These are phyloP conservation scores for Dicentrarchus labrax DNA, from an alignment of 2,113 vertebrate genomes.

Conservation along the genomic window DNA sequence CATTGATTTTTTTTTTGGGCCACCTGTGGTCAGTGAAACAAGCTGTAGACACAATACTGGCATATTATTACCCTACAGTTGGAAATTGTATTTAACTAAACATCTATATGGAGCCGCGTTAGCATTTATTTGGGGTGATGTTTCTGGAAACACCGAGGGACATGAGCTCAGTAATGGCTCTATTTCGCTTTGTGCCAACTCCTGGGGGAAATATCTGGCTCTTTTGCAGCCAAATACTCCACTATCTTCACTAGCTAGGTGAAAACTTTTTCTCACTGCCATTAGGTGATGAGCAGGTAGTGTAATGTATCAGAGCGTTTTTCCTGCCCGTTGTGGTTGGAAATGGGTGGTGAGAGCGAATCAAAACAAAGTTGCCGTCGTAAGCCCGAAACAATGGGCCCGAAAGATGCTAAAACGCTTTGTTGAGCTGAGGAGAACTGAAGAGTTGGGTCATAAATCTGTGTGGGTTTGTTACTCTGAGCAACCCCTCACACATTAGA, in stretches of 20 bases:
- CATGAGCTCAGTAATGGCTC: background rate
- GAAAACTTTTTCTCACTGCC: background rate
- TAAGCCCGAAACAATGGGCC: background rate
- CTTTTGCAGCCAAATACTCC: background rate
- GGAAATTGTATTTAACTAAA: background rate
- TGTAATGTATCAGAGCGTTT: background rate
- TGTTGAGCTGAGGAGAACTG: no score
- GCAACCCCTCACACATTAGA: background rate
- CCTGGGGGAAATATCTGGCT: background rate
- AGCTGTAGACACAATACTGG: conserved; percentile 6
- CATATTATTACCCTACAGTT: background rate
- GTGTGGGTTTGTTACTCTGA: background rate
- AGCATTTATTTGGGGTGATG: background rate
- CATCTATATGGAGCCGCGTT: background rate
- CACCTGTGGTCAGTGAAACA: background rate
- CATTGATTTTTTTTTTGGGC: background rate
- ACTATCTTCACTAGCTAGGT: background rate
- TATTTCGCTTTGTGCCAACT: background rate
- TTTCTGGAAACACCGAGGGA: background rate
- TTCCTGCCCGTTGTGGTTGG: background rate
- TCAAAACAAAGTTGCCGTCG: background rate
- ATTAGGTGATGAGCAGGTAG: background rate
- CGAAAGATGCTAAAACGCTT: conserved; percentile 3
- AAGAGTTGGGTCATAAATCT: no score
- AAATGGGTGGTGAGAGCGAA: background rate